phyloP scores from a whole-genome alignment of 2,888 invertebrate genomes.

The Eledone cirrhosa region DNA sequence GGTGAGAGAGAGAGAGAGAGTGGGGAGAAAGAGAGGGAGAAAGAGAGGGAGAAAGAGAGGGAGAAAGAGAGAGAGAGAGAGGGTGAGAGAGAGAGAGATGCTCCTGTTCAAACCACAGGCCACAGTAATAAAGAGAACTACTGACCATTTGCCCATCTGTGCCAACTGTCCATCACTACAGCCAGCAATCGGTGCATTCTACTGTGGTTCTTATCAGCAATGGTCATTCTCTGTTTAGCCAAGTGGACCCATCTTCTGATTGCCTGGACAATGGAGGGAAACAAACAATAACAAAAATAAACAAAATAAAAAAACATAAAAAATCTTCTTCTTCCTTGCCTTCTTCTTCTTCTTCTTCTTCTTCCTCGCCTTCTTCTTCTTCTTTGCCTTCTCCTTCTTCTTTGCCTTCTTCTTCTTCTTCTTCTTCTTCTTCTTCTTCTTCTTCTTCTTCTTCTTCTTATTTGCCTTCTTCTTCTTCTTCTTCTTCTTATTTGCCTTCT shows the following conservation, averaged over 20 bases:
- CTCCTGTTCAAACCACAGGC: neutral
- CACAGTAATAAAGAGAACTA: neutral
- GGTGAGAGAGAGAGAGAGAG: too few relatives aligned
- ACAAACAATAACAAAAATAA: too few relatives aligned
- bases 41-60: neutral
- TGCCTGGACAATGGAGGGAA: too few relatives aligned
- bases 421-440: constrained; percentile 6
- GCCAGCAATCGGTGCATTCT: neutral
- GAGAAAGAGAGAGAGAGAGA: neutral
- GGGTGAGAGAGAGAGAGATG: too few relatives aligned
- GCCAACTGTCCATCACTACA: neutral
- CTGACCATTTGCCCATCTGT: too few relatives aligned
- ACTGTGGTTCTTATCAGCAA: constrained; percentile 32
- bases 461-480: too few relatives aligned
- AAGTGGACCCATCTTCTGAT: constrained; percentile 32
- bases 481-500: too few relatives aligned
- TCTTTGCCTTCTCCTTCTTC: constrained; percentile 30
- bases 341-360: constrained; percentile 38
- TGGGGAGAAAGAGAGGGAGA: constrained; percentile 26
- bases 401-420: neutral
- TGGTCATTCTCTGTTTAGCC: constrained; percentile 32
- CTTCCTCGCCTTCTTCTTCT: constrained; percentile 58
- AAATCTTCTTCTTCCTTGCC: neutral
- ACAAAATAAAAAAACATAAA: neutral
- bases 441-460: constrained; percentile 7